phyloP scores from a whole-genome alignment of 1,140 invertebrate genomes.

The Nasonia vitripennis region DNA sequence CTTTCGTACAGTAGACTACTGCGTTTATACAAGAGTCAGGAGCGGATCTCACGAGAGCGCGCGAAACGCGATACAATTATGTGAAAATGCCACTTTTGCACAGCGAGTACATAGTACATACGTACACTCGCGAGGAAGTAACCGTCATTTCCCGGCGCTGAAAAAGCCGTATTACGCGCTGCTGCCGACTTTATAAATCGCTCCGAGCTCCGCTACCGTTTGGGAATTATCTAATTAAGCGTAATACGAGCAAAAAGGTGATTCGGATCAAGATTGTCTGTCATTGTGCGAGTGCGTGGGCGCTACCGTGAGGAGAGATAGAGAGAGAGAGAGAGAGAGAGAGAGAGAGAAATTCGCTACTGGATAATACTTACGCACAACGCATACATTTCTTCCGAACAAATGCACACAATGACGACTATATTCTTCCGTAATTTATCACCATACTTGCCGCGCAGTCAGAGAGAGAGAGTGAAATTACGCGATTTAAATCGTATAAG shows the following conservation, averaged over 20 bases:
- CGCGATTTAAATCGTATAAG: neutral
- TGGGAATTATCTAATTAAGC: constrained; percentile 10
- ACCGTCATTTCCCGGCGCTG: neutral
- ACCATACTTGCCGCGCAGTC: neutral
- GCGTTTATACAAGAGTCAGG: neutral
- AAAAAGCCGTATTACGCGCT: constrained; percentile 13
- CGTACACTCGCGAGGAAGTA: constrained; percentile 4
- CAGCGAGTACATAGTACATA: neutral
- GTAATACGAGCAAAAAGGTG: neutral
- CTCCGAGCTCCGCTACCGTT: neutral
- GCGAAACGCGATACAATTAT: constrained; percentile 36
- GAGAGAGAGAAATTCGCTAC: neutral
- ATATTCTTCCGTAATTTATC: neutral
- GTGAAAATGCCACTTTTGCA: constrained; percentile 25
- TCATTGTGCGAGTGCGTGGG: neutral
- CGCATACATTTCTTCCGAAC: neutral
- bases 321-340: too few relatives aligned
- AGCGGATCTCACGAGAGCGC: neutral
- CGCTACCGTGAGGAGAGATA: neutral
- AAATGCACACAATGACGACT: neutral
- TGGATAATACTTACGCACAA: neutral
- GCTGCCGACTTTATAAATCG: neutral
- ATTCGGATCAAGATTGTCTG: constrained; percentile 3
- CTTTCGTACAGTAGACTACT: neutral
- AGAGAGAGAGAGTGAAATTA: neutral